Evolutionary conservation across 2,797 vertebrate species (phyloP).

Genomic region (Myioborus miniatus): DNA sequence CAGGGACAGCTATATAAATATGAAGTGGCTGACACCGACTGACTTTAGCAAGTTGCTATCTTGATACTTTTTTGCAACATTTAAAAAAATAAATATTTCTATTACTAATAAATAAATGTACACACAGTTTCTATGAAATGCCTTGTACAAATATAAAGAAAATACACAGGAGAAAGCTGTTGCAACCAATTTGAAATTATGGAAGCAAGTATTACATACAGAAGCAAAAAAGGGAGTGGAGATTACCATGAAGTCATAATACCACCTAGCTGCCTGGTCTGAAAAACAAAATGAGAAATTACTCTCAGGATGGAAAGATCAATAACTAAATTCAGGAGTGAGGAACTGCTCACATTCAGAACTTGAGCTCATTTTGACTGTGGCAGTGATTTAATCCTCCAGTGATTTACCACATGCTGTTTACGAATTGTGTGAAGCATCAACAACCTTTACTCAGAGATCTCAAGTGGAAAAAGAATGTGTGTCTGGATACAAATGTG

Average conservation of each 20-base stretch:
- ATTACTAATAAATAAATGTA: neutral
- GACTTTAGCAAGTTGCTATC: neutral
- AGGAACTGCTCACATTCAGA: neutral
- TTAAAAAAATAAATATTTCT: neutral
- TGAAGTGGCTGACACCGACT: neutral
- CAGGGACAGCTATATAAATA: neutral
- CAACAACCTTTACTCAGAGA: constrained; percentile 42
- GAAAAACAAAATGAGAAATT: neutral
- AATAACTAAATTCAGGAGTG: neutral
- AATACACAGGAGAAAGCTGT: neutral
- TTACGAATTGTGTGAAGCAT: neutral
- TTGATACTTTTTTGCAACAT: neutral
- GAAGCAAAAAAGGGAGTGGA: neutral
- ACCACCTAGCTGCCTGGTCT: neutral
- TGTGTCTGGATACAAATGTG: constrained; percentile 47
- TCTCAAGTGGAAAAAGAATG: constrained; percentile 46
- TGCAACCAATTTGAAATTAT: neutral
- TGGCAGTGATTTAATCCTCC: constrained; percentile 27
- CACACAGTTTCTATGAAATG: neutral
- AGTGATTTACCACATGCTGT: constrained; percentile 30
- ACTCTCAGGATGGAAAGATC: neutral
- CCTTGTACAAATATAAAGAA: neutral
- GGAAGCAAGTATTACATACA: neutral
- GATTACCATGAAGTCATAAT: neutral
- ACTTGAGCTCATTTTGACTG: constrained; percentile 16